Evolutionary conservation across 2,797 vertebrate genomes (phyloP), one percentile per base, ranked within the genome.

Genomic region (Helicolenus hilgendorfi): DNA sequence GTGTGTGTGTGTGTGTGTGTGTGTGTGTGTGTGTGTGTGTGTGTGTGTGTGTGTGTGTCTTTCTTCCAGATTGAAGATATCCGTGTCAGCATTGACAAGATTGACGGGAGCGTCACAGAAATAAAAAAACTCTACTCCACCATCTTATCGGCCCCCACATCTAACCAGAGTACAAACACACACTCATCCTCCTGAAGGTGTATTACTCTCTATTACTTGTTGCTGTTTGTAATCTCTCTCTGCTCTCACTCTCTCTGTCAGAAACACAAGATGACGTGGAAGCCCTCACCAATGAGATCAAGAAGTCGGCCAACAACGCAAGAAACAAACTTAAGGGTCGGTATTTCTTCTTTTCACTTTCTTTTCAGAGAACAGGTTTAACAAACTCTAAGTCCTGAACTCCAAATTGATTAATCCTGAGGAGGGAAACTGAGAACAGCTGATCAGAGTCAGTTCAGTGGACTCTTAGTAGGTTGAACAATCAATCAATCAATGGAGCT

Each of bases 211-310:
- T 0, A 0, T 55, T 22, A 0, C 11, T 35, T 26, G 1, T 35
- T 60, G 2, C 4, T 64, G 14, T 41, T 72, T 3, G 7, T 24
- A 22, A 71, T 41, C 31, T 63, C 27, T 7, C 55, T 31, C 36
- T 27, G 4, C 13, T 38, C 20, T 69, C 22, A 7, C 13, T 74
- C 4, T 64, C 18, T 81, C 15, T 72, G 38, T 83, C 83, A 99
- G 99, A 99, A 95, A 98, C 98, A 77, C 99, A 99, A 90, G 98
- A 99, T 4, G 98, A 98, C 22, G 86, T 99, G 77, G 98, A 99
- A 87, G 95, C 98, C 20, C 92, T 99, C 87, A 99, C 98, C 0
- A 91, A 97, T 0, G 98, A 99, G 38, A 99, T 99, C 92, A 99
- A 99, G 96, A 99, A 99, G 90, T 96, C 97, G 36, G 98, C 98